Conservation (phyloP, 2,113 vertebrate species). For the Rhizomys pruinosus region DNA sequence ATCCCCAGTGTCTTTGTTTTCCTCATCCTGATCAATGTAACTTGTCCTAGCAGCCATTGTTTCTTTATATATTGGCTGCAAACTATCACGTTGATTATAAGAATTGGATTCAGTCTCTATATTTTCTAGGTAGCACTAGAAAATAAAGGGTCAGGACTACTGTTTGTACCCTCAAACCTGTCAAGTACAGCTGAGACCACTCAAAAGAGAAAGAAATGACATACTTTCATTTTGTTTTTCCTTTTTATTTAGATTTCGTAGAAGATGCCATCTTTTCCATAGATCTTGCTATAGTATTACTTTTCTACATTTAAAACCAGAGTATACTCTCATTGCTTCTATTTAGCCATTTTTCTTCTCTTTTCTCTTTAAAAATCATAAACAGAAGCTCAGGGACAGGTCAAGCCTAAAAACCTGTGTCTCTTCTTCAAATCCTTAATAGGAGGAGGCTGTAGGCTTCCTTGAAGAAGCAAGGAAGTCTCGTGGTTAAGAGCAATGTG, state of each 20-base stretch:
- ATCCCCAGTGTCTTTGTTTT: not conserved
- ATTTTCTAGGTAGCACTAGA: not conserved
- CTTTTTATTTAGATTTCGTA: slow-evolving; percentile 31
- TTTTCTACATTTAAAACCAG: slow-evolving; percentile 25
- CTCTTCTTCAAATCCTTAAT: not conserved
- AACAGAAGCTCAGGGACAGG: not conserved
- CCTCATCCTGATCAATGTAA: not conserved
- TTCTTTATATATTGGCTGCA: slow-evolving; percentile 23
- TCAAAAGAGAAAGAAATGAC: not conserved
- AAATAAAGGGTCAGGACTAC: not conserved
- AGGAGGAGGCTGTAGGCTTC: not conserved
- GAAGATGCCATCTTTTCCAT: not conserved
- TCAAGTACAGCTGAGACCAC: not conserved
- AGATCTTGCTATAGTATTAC: not conserved
- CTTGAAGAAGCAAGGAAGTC: not conserved
- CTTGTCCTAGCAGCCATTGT: not conserved
- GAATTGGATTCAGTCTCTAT: not conserved
- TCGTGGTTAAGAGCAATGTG: not conserved
- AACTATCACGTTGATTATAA: not conserved
- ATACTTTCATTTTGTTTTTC: not conserved
- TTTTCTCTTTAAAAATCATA: not conserved
- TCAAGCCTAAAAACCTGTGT: not conserved
- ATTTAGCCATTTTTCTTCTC: not conserved
- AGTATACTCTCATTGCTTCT: not conserved
- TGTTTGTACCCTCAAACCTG: not conserved